Percentiles rank a stretch among this genome's conserved stretches.
Conservation (phyloP, 1,140 invertebrate species). For the Drosophila mojavensis region DNA sequence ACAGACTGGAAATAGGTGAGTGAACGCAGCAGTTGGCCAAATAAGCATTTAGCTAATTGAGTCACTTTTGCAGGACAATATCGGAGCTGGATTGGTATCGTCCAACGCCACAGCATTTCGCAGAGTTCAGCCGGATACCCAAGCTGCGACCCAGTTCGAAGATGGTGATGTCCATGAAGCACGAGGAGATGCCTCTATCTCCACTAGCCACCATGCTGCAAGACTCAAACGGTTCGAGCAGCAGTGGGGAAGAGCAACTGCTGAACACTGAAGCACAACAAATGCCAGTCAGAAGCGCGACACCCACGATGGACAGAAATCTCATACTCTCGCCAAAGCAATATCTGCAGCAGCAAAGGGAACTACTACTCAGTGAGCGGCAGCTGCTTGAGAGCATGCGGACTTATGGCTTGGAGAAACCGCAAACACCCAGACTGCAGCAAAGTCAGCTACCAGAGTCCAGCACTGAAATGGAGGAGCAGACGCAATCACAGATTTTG, state of each 20-base stretch:
- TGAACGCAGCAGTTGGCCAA: not conserved
- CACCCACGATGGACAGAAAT: slow-evolving; percentile 43
- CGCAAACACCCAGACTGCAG: slow-evolving; percentile 53
- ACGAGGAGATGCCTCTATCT: slow-evolving; percentile 71
- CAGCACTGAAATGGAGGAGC: slow-evolving; percentile 22
- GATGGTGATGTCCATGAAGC: slow-evolving; percentile 80
- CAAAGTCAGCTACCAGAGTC: slow-evolving; percentile 35
- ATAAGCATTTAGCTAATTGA: not conserved
- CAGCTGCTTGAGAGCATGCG: slow-evolving; percentile 30
- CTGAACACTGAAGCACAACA: slow-evolving; percentile 17
- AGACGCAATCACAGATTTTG: slow-evolving; percentile 20
- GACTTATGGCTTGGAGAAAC: slow-evolving; percentile 33
- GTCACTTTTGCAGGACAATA: slow-evolving; percentile 8
- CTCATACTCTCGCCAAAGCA: slow-evolving; percentile 66
- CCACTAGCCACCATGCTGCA: slow-evolving; percentile 79
- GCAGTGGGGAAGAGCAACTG: slow-evolving; percentile 69
- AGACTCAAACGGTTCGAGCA: slow-evolving; percentile 79
- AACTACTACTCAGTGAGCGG: slow-evolving; percentile 36
- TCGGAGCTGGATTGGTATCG: slow-evolving; percentile 79
- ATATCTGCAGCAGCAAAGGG: slow-evolving; percentile 63
- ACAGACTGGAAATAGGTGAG: slow-evolving; percentile 37
- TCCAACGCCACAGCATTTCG: slow-evolving; percentile 64
- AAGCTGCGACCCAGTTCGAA: slow-evolving; percentile 79
- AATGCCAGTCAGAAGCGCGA: slow-evolving; percentile 43
- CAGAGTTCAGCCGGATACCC: slow-evolving; percentile 80